A percentile compares a stretch with the other conserved stretches of the same genome.
These are phyloP conservation scores for Cryptomyrus ogoouensis DNA, from an alignment of 2,113 vertebrate species.

Conservation along the genomic window DNA sequence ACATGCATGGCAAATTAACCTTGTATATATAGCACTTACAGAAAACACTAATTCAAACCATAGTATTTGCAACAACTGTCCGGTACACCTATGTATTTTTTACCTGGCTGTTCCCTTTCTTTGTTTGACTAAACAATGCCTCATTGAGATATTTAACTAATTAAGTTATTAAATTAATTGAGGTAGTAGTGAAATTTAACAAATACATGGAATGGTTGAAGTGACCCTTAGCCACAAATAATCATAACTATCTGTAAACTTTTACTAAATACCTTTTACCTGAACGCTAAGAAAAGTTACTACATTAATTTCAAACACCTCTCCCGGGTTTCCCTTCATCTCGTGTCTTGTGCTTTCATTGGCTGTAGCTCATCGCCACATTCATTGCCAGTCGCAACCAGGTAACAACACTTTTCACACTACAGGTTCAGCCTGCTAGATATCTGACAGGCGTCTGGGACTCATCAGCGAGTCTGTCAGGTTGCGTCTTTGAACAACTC, in stretches of 20 bases:
- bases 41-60: background rate
- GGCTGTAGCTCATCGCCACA: too few relatives aligned
- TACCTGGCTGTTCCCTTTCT: background rate
- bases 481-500: too few relatives aligned
- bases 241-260: background rate
- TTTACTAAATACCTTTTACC: background rate
- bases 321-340: background rate
- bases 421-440: background rate
- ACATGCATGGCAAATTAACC: background rate
- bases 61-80: background rate
- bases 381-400: too few relatives aligned
- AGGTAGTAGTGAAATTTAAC: background rate
- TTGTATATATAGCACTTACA: background rate
- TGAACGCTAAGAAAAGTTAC: background rate
- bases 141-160: background rate
- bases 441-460: background rate
- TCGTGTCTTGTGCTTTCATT: background rate
- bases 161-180: background rate
- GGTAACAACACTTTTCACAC: background rate
- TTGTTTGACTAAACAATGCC: background rate
- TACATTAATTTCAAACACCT: background rate
- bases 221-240: background rate
- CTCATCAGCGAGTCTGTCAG: too few relatives aligned
- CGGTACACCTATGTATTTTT: background rate
- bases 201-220: background rate